phyloP scores from a whole-genome alignment of 2,113 vertebrate genomes.

The Lamprologus lemairii region DNA sequence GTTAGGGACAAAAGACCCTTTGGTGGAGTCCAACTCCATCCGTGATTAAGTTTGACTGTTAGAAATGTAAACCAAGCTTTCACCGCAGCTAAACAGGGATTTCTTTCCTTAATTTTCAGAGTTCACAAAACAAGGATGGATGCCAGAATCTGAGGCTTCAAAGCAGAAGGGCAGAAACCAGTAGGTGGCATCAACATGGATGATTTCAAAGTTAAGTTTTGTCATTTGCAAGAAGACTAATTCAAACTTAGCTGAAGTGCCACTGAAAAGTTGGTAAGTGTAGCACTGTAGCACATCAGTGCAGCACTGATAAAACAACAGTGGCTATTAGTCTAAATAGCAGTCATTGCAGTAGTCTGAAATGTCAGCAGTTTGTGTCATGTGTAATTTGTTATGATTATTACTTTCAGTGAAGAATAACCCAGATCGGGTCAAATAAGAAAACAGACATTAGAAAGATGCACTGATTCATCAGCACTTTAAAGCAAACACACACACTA shows the following conservation, averaged over 20 bases:
- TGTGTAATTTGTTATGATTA: background rate
- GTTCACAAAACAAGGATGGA: background rate
- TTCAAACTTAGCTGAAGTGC: background rate
- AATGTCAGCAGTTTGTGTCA: background rate
- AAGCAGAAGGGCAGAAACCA: background rate
- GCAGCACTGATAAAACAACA: background rate
- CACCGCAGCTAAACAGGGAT: background rate
- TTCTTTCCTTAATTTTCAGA: background rate
- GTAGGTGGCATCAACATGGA: background rate
- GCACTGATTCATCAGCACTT: background rate
- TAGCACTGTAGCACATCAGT: background rate
- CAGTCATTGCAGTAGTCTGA: background rate
- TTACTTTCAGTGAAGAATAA: background rate
- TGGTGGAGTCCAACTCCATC: background rate
- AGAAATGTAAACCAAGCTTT: background rate
- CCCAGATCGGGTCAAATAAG: background rate
- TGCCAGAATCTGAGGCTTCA: background rate
- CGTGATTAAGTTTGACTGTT: background rate
- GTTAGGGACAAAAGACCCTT: background rate
- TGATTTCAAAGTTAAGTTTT: background rate
- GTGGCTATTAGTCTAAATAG: background rate
- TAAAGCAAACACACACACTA: background rate
- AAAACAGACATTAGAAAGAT: background rate
- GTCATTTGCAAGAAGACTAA: background rate
- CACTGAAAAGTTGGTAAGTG: background rate